Conservation (phyloP, 2,797 vertebrate species). For the Hypotaenidia okinawae region DNA sequence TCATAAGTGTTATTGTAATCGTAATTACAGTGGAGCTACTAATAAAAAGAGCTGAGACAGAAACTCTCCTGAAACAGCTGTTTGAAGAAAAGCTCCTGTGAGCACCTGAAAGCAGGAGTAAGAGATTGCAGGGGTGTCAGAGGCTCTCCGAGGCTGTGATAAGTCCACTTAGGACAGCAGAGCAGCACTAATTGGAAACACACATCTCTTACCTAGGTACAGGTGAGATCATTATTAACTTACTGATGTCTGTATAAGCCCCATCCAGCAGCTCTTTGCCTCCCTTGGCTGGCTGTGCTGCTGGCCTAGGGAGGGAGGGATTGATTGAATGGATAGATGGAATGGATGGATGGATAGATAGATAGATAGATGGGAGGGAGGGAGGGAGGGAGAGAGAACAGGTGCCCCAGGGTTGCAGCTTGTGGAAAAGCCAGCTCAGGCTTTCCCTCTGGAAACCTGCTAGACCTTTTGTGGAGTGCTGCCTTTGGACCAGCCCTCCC, state of each 20-base stretch:
- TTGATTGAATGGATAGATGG: no score
- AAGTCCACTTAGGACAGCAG: background rate
- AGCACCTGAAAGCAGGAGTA: background rate
- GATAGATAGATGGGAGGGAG: no score
- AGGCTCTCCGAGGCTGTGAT: background rate
- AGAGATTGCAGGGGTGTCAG: background rate
- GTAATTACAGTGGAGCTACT: background rate
- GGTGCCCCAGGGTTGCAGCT: background rate
- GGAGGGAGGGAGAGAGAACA: rapidly evolving
- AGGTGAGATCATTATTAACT: background rate
- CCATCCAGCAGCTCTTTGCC: background rate
- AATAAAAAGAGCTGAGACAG: background rate
- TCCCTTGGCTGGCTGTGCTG: background rate
- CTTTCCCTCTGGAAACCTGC: background rate
- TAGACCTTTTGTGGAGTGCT: background rate
- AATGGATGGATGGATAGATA: no score
- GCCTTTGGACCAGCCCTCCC: background rate
- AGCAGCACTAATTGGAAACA: background rate
- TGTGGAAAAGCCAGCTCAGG: background rate
- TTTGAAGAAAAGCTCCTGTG: background rate
- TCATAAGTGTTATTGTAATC: background rate
- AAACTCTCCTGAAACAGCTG: background rate
- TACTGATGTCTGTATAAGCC: background rate
- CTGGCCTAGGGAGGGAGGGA: background rate
- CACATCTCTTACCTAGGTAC: background rate